Evolutionary conservation across 2,113 vertebrate species (phyloP), one percentile per base, ranked within the genome.

Genomic region (Helogale parvula): DNA sequence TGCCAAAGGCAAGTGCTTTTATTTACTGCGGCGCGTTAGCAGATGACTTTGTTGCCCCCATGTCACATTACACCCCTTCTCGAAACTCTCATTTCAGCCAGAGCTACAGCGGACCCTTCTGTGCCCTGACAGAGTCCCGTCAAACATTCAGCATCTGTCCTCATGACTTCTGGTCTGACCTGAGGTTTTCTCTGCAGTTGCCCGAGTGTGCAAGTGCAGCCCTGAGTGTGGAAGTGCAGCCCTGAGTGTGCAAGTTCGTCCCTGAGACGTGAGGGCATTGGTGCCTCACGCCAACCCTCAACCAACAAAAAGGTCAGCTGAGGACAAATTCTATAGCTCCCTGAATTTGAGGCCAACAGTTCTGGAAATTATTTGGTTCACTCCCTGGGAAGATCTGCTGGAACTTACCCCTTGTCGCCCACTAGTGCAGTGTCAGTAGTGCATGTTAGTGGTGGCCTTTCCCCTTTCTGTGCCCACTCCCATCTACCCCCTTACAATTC

Each of bases 151-250:
- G 19, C 23, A 12, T 76, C 16, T 57, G 14, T 54, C 19, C 74
- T 79, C 38, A 41, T 84, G 68, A 2, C 54, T 88, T 93, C 94
- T 88, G 72, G 41, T 93, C 94, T 88, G 72, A 47, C 38, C 23
- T 38, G 8, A 79, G 50, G 21, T 10, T 19, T 25, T 14, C 79
- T 74, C 29, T 57, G 63, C 41, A 41, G 7, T 3, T 57, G 7
- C 41, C 47, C n/a, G 31, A 84, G 8, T n/a, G 9, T 41, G 17
- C 23, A 66, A 45, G 7, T n/a, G 15, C 25, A 45, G 41, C 38
- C 71, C 74, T 52, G 31, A 84, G 8, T n/a, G 9, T 41, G 14
- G 17, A 65, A 45, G 10, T n/a, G 15, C 25, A 45, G 38, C 72
- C 71, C 74, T 77, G 38, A 79, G 7, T 60, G 11, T 41, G 23